Evolutionary conservation across 2,888 invertebrate genomes (phyloP).

Genomic region (Sinotaia quadrata): DNA sequence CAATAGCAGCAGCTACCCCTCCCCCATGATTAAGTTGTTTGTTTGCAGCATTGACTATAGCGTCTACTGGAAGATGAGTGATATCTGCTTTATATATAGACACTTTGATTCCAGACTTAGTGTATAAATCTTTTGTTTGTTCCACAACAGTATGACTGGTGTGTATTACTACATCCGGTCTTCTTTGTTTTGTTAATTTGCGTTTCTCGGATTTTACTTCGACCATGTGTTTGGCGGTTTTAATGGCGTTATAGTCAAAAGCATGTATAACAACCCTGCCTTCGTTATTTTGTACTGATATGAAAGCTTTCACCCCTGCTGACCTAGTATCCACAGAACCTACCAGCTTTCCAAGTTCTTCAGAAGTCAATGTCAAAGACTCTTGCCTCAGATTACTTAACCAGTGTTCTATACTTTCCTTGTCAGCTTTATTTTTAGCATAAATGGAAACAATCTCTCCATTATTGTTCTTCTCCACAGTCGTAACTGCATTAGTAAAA

Average conservation of each 20-base stretch:
- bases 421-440: too few relatives aligned
- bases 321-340: background rate
- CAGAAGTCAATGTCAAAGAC: too few relatives aligned
- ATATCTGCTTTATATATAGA: too few relatives aligned
- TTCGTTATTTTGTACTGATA: background rate
- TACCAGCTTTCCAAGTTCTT: background rate
- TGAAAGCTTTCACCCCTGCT: slow-evolving; percentile 3
- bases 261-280: background rate
- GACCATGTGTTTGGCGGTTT: slow-evolving; percentile 15
- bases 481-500: background rate
- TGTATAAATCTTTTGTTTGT: background rate
- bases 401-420: too few relatives aligned
- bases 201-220: background rate
- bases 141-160: too few relatives aligned
- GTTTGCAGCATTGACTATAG: slow-evolving; percentile 36
- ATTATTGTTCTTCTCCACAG: background rate
- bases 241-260: slow-evolving; percentile 1
- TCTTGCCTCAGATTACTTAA: slow-evolving; percentile 1
- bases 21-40: too few relatives aligned
- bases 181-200: slow-evolving; percentile 8
- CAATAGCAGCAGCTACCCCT: too few relatives aligned
- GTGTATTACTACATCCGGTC: too few relatives aligned
- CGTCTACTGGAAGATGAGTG: slow-evolving; percentile 28
- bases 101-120: slow-evolving; percentile 4
- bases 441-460: background rate